Conservation (phyloP, 2,113 vertebrate genomes). For the Chauna torquata region DNA sequence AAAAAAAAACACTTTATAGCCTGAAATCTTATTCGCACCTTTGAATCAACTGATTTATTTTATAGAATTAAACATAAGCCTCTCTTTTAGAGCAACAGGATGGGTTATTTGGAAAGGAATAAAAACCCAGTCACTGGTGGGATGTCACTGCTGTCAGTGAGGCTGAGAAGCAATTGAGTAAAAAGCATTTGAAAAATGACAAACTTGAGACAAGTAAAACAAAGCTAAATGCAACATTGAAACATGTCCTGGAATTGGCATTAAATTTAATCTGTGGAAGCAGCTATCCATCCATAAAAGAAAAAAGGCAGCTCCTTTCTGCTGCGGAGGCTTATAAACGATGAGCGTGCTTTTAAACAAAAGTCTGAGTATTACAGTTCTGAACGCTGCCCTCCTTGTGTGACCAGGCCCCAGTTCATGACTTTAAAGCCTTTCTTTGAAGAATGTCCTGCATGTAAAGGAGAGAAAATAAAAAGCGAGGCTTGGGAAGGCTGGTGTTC, state of each 20-base stretch:
- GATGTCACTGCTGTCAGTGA: fast-evolving
- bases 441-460: neutral
- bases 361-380: neutral
- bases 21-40: neutral
- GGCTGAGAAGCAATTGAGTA: neutral
- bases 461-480: neutral
- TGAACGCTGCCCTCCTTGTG: neutral
- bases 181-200: neutral
- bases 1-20: neutral
- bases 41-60: neutral
- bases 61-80: neutral
- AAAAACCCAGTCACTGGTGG: neutral
- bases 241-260: neutral
- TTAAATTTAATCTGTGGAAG: neutral
- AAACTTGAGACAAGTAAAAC: neutral
- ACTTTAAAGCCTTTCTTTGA: neutral
- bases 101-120: neutral
- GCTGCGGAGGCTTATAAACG: neutral
- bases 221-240: neutral
- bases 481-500: neutral
- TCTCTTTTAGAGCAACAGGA: neutral
- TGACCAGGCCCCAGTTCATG: neutral
- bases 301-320: neutral
- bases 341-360: neutral
- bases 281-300: neutral